Conservation (phyloP, 2,888 invertebrate species). For the Erynnis tages region DNA sequence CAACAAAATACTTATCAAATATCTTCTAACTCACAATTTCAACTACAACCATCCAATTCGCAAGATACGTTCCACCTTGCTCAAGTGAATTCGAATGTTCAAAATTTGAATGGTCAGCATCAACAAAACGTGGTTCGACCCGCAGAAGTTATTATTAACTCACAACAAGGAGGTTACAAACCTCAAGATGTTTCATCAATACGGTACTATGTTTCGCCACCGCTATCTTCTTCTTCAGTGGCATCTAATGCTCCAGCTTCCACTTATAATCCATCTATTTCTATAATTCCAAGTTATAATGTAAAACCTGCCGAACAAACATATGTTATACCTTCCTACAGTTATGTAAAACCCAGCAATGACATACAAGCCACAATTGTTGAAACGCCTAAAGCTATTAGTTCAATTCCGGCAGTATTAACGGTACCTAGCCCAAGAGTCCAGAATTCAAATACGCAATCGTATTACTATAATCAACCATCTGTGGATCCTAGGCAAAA, state of each 20-base stretch:
- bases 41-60: neutral
- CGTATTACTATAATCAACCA: conserved; percentile 29
- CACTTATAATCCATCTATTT: neutral
- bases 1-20: neutral
- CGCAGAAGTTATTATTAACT: neutral
- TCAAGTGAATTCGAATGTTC: neutral
- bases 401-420: conserved; percentile 19
- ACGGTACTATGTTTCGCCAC: conserved; percentile 5
- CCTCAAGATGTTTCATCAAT: conserved; percentile 1
- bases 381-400: conserved; percentile 17
- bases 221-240: neutral
- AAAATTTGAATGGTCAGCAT: neutral
- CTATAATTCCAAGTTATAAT: conserved; percentile 6
- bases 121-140: neutral
- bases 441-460: conserved; percentile 10
- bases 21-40: neutral
- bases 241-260: neutral
- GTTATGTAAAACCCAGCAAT: neutral
- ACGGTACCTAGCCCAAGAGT: conserved; percentile 32
- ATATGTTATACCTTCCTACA: neutral
- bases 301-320: conserved; percentile 1
- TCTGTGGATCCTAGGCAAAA: conserved; percentile 28
- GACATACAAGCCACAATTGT: neutral
- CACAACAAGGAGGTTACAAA: neutral
- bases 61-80: neutral